These are phyloP conservation scores for Trichonephila inaurata DNA, from an alignment of 1,140 invertebrate species.

Conservation along the genomic window DNA sequence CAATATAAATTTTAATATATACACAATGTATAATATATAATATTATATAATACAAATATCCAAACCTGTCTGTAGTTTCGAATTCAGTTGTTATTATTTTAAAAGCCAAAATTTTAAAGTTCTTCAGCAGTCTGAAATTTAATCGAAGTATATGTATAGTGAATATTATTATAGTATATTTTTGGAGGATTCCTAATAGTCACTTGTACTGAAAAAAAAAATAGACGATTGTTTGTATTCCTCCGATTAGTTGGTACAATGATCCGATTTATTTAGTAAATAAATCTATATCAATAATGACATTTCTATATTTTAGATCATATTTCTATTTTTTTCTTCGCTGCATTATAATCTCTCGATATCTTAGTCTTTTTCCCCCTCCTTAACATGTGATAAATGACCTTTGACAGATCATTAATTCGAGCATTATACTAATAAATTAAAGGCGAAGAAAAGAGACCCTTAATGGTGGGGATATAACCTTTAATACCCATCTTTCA, in stretches of 20 bases:
- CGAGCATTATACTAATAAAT: conserved; percentile 73
- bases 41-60: no score
- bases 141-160: no score
- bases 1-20: no score
- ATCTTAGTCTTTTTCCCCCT: not conserved
- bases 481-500: conserved; percentile 61
- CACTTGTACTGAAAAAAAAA: no score
- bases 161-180: no score
- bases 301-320: not conserved
- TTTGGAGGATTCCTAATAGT: no score
- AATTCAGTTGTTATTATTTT: no score
- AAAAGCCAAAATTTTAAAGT: no score
- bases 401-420: conserved; percentile 70
- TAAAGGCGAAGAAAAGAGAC: conserved; percentile 62
- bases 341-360: not conserved
- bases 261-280: not conserved
- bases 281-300: conserved; percentile 7
- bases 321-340: not conserved
- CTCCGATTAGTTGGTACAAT: not conserved
- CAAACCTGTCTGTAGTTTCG: no score
- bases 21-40: no score
- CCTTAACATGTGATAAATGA: conserved; percentile 47
- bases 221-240: no score
- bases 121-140: no score
- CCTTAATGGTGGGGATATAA: conserved; percentile 36